Evolutionary conservation across 2,113 vertebrate species (phyloP), one percentile per base, ranked within the genome.

Genomic region (Smithornis capensis): DNA sequence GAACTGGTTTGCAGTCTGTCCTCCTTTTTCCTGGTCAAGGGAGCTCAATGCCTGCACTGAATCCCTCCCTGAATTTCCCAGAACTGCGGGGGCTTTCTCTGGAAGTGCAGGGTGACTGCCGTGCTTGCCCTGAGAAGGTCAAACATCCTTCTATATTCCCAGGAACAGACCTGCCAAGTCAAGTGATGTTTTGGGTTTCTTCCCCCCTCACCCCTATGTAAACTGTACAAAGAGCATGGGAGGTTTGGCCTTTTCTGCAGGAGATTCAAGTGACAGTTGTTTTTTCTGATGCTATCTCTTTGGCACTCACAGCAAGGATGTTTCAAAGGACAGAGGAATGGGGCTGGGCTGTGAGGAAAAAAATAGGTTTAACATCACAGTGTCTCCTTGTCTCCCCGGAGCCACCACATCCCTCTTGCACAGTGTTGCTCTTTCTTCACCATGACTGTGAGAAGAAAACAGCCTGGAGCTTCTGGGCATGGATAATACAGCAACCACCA

Each of bases 231-330:
- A 90, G 79, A 44, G 44, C 74, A 83, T 0, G 9, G 64, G 65
- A 89, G 89, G 60, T 67, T 93, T 76, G 65, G 56, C 47, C 62
- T 89, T 84, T 95, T 71, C 70, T 92, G 56, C 2, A 0, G 27
- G 85, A 91, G 50, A 57, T 69, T 82, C 13, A 21, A 74, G 71
- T 2, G 3, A 70, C 35, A 74, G 63, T 50, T 96, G 59, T 69
- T 93, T 95, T 83, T 94, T 45, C 56, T 89, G 90, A 90, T 96
- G 47, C 12, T 96, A 86, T 95, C 88, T 86, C 83, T 90, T 35
- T 24, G 28, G 78, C 59, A 76, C 85, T 78, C 64, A 81, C 76
- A 81, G 64, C 64, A 88, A 80, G 64, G 73, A 75, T 83, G 64
- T 81, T 95, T 94, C 21, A 7, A 81, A 93, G 76, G 68, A 75